Base-by-base conservation (phyloP, 2,888 invertebrate species). In the Drosophila longiperda region DNA sequence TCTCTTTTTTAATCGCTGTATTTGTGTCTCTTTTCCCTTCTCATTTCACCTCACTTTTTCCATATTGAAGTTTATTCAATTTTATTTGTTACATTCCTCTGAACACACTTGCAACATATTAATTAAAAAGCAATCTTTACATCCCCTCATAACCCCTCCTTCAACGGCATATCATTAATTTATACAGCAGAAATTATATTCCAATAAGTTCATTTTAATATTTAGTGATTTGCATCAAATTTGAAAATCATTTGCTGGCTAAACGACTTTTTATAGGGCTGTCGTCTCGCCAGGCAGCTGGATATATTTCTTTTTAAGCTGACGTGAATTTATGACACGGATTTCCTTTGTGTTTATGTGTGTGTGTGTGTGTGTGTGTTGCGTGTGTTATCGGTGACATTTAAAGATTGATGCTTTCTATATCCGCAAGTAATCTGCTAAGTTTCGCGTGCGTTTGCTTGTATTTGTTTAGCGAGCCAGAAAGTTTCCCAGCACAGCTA, bases 371-470 rank as follows among this genome's bases (percentile, higher is more conserved):
- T 34, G 36, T 52, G 17, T 58, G 52, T 61, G 65, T 15, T 17
- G 29, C 38, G 36, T 38, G 55, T 69, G 59, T 75, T 78, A 73
- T 66, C 78, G 71, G 74, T 86, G 89, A 87, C 89, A 90, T 86
- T 89, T 64, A 80, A 83, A 83, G 87, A 90, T 88, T 89, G 90
- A 90, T 90, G 89, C 80, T 73, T 80, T 74, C 66, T 79, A 73
- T 70, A 90, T 89, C 79, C 89, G 72, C 72, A 70, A 83, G 80
- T 88, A 87, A 90, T 87, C 88, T 82, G 78, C 75, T 79, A 90
- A 88, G 82, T 78, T 88, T 81, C 78, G 79, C 78, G 63, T 80
- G 69, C 73, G 78, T 67, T 57, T 50, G 55, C 29, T 50, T 40
- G 50, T 79, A 83, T 89, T 87, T 79, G 61, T 49, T 58, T 73